Conservation (phyloP, 2,888 invertebrate species). For the Drosophila yooni region DNA sequence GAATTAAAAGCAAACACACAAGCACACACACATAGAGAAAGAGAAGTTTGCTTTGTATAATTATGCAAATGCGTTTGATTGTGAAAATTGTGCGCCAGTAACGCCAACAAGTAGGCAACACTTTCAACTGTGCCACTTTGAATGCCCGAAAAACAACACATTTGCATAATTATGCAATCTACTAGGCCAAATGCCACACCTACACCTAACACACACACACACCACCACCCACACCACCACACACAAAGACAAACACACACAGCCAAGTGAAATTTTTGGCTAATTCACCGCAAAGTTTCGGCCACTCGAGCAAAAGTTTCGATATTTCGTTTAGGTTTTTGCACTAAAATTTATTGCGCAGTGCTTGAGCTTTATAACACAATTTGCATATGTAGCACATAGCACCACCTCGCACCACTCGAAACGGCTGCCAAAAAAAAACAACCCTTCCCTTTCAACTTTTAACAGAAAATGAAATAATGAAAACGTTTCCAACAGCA, state of each 20-base stretch:
- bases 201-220: slow-evolving; percentile 31
- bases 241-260: slow-evolving; percentile 17
- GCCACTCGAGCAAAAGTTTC: slow-evolving; percentile 59
- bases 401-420: not conserved
- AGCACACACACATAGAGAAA: slow-evolving; percentile 8
- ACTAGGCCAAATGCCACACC: slow-evolving; percentile 48
- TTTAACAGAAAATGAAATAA: slow-evolving; percentile 66
- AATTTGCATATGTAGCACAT: slow-evolving; percentile 57
- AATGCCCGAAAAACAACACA: slow-evolving; percentile 74
- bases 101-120: slow-evolving; percentile 72
- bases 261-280: slow-evolving; percentile 60
- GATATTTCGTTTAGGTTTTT: slow-evolving; percentile 65
- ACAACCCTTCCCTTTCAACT: slow-evolving; percentile 20
- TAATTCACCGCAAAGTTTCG: slow-evolving; percentile 64
- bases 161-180: slow-evolving; percentile 83
- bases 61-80: slow-evolving; percentile 79
- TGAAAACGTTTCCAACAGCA: slow-evolving; percentile 41
- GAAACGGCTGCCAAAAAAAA: not conserved
- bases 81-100: slow-evolving; percentile 67
- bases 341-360: slow-evolving; percentile 56
- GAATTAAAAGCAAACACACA: slow-evolving; percentile 63
- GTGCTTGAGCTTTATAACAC: slow-evolving; percentile 44
- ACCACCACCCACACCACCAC: too few relatives aligned
- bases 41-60: slow-evolving; percentile 63
- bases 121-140: slow-evolving; percentile 73